Percentiles rank a stretch among this genome's conserved stretches.
Conservation (phyloP, 2,888 invertebrate genomes). For the Pachydiplax longipennis region DNA sequence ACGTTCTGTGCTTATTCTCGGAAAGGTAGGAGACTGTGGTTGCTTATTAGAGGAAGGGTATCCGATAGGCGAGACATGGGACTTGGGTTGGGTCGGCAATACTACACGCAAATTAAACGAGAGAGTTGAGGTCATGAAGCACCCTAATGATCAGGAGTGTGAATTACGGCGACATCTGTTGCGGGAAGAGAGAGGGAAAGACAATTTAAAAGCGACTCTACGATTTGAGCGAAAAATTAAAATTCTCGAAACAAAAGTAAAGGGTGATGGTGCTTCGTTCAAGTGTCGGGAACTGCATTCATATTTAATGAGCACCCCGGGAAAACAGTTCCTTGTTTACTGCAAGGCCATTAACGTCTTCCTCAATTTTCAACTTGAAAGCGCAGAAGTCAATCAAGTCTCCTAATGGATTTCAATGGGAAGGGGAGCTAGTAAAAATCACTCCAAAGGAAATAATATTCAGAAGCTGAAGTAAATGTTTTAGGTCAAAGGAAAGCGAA, state of each 20-base stretch:
- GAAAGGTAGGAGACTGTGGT: conserved; percentile 15
- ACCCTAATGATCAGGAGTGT: conserved; percentile 36
- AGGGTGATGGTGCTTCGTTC: neutral
- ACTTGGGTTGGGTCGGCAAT: conserved; percentile 3
- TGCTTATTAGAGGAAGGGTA: conserved; percentile 33
- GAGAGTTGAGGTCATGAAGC: conserved; percentile 26
- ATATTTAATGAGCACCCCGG: neutral
- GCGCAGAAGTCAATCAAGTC: too few relatives aligned
- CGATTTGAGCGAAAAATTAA: neutral
- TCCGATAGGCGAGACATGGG: conserved; percentile 8
- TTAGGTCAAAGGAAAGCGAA: too few relatives aligned
- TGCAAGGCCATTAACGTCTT: neutral
- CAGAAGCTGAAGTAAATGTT: too few relatives aligned
- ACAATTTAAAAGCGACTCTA: neutral
- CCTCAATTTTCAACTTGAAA: neutral
- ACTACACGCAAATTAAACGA: conserved; percentile 37
- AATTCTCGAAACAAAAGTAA: neutral
- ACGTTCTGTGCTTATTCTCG: neutral
- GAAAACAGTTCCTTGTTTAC: neutral
- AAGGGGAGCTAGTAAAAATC: too few relatives aligned
- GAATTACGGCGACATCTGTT: conserved; percentile 26
- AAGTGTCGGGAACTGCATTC: neutral
- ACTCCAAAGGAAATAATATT: too few relatives aligned
- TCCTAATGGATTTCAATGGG: too few relatives aligned
- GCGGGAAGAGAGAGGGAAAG: neutral